Evolutionary conservation across 2,797 vertebrate genomes (phyloP).

Genomic region (Rhinichthys osculus): DNA sequence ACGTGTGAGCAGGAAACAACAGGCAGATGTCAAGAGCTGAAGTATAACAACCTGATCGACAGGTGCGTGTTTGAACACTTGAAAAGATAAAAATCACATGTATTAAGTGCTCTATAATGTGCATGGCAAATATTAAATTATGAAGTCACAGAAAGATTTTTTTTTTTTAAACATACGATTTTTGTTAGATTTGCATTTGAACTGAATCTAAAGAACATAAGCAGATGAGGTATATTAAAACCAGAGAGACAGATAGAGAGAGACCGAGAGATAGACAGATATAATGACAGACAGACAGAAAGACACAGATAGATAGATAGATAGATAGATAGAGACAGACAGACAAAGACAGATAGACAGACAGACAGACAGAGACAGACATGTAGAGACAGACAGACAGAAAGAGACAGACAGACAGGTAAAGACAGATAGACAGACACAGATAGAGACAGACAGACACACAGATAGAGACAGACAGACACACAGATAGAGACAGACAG

Average conservation of each 20-base stretch:
- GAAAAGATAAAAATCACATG: neutral
- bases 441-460: rapidly evolving
- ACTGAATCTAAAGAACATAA: conserved; percentile 11
- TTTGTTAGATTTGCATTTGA: neutral
- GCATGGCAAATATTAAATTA: neutral
- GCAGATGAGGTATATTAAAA: neutral
- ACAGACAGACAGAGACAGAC: rapidly evolving
- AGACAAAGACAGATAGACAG: rapidly evolving
- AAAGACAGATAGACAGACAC: rapidly evolving
- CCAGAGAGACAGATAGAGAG: neutral
- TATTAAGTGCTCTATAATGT: neutral
- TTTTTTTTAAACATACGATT: neutral
- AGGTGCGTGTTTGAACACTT: neutral
- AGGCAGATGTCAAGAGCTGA: conserved; percentile 47
- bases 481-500: rapidly evolving
- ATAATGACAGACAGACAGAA: too few relatives aligned
- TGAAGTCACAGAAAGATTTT: neutral
- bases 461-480: rapidly evolving
- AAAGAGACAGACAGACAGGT: rapidly evolving
- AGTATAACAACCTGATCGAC: conserved; percentile 22
- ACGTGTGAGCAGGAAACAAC: conserved; percentile 63
- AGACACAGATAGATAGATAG: neutral
- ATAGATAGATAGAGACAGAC: neutral
- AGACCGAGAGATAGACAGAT: rapidly evolving
- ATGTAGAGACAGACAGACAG: rapidly evolving